A percentile compares a stretch with the other conserved stretches of the same genome.
Conservation (phyloP, 35 echinoderm and acorn worm species). For the Heliocidaris tuberculata region DNA sequence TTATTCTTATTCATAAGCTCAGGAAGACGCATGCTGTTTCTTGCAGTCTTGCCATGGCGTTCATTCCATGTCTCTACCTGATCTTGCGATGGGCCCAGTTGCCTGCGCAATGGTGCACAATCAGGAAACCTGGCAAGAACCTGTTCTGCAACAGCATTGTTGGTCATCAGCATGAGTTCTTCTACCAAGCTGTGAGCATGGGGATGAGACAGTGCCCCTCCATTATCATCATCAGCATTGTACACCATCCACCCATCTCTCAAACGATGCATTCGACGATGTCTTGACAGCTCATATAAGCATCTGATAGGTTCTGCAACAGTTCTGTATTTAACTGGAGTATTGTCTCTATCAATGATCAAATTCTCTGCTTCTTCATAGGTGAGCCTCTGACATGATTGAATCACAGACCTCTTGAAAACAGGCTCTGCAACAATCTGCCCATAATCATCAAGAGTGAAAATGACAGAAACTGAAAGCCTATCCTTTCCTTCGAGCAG, state of each 20-base stretch:
- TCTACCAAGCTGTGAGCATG: slow-evolving; percentile 67
- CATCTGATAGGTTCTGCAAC: slow-evolving; percentile 38
- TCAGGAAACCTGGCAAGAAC: slow-evolving; percentile 57
- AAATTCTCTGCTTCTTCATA: slow-evolving; percentile 75
- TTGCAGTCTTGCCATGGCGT: slow-evolving; percentile 25
- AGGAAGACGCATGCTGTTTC: slow-evolving; percentile 49
- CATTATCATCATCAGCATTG: slow-evolving; percentile 53
- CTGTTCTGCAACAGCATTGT: slow-evolving; percentile 64
- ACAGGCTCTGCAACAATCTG: slow-evolving; percentile 34
- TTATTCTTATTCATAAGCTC: background rate
- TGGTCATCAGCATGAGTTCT: slow-evolving; percentile 78
- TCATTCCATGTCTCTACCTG: slow-evolving; percentile 61
- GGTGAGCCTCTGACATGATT: slow-evolving; percentile 59
- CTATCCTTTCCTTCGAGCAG: slow-evolving; percentile 50
- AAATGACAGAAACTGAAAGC: slow-evolving; percentile 71
- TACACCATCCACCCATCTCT: slow-evolving; percentile 52
- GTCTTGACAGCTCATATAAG: slow-evolving; percentile 56
- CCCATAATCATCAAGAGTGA: slow-evolving; percentile 65
- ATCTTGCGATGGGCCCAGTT: slow-evolving; percentile 60
- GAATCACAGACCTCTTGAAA: slow-evolving; percentile 66
- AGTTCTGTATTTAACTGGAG: background rate
- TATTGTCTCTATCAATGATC: background rate
- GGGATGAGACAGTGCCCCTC: slow-evolving; percentile 49
- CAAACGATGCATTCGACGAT: slow-evolving; percentile 43
- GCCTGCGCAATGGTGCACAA: slow-evolving; percentile 69